Evolutionary conservation across 2,113 vertebrate species (phyloP).

Genomic region (Bungarus multicinctus): DNA sequence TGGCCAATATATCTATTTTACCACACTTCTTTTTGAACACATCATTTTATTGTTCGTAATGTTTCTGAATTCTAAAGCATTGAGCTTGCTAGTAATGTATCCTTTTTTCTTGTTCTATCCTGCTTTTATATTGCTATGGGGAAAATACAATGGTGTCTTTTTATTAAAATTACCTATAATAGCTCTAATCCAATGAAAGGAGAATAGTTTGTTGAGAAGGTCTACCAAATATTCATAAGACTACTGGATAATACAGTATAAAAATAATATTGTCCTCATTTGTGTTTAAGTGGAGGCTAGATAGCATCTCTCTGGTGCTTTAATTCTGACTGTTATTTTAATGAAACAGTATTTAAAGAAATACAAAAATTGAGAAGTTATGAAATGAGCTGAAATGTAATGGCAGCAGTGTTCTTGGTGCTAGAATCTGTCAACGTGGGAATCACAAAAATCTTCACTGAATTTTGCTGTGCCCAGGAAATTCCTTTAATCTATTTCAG

Average conservation of each 20-base stretch:
- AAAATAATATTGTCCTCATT: not conserved
- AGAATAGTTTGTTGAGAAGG: not conserved
- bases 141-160: not conserved
- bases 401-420: not conserved
- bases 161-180: not conserved
- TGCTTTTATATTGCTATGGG: not conserved
- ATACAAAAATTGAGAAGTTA: not conserved
- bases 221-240: not conserved
- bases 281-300: not conserved
- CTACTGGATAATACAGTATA: accelerated
- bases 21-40: not conserved
- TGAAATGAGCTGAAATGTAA: not conserved
- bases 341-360: not conserved
- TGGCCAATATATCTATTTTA: not conserved
- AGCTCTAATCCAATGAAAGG: accelerated
- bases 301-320: not conserved
- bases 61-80: accelerated
- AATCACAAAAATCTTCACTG: not conserved
- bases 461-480: not conserved
- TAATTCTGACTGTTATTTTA: not conserved
- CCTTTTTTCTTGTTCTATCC: not conserved
- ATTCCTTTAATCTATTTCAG: not conserved
- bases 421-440: not conserved
- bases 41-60: too few relatives aligned
- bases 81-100: not conserved